phyloP scores from a whole-genome alignment of 1,140 invertebrate species.

The Drosophila dunni region DNA sequence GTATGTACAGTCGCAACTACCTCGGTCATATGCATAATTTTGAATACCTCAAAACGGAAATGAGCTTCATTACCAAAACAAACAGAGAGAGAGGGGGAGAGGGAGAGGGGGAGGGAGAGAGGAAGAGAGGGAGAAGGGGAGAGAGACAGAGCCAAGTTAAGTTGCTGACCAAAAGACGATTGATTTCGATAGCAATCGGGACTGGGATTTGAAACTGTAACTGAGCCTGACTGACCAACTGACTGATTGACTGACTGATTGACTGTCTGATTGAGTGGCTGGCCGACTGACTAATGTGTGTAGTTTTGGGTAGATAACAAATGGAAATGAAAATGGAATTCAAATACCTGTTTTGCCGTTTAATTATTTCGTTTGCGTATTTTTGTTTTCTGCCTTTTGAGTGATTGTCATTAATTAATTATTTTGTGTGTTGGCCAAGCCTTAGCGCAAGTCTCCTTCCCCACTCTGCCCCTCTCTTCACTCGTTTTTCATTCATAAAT shows the following conservation, averaged over 20 bases:
- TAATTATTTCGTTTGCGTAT: conserved; percentile 84
- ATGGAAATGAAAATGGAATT: conserved; percentile 57
- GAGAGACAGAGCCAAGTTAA: conserved; percentile 1
- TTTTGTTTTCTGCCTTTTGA: conserved; percentile 70
- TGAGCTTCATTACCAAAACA: conserved; percentile 84
- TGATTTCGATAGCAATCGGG: conserved; percentile 34
- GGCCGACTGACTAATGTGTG: conserved; percentile 70
- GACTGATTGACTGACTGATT: conserved; percentile 41
- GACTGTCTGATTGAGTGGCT: conserved; percentile 21
- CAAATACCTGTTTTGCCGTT: conserved; percentile 77
- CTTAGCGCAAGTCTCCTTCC: not conserved
- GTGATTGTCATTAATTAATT: conserved; percentile 83
- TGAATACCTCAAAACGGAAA: conserved; percentile 74
- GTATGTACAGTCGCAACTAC: conserved; percentile 38
- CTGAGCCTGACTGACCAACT: conserved; percentile 6
- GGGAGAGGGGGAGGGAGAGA: no score
- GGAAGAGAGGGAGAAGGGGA: conserved; percentile 14
- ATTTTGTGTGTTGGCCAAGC: conserved; percentile 69
- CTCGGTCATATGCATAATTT: conserved; percentile 26
- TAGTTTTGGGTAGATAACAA: conserved; percentile 63
- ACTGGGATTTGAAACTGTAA: conserved; percentile 1
- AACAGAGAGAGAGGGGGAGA: conserved; percentile 50
- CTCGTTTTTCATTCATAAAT: conserved; percentile 76
- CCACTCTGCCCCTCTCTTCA: not conserved
- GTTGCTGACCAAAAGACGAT: not conserved